Percentiles rank a stretch among this genome's conserved stretches.
Conservation (phyloP, 2,888 invertebrate genomes). For the Acrobasis repandana region DNA sequence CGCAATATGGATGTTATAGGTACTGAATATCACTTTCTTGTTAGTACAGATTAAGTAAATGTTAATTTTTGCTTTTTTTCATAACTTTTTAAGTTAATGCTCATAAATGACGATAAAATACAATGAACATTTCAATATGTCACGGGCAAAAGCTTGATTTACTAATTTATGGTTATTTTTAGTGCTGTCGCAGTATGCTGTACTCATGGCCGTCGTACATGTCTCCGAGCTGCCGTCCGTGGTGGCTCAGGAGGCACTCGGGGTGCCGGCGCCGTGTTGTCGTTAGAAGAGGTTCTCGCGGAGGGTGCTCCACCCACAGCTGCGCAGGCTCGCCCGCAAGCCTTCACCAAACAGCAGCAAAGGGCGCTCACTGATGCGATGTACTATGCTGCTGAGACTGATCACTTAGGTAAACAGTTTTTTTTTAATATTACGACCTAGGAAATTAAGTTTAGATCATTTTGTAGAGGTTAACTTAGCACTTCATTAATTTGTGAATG, state of each 20-base stretch:
- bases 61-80: no score
- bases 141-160: no score
- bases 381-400: slow-evolving; percentile 96
- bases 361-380: slow-evolving; percentile 95
- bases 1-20: slow-evolving; percentile 93
- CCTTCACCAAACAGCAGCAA: slow-evolving; percentile 91
- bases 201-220: slow-evolving; percentile 91
- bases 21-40: slow-evolving; percentile 35
- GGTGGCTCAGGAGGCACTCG: slow-evolving; percentile 80
- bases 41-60: no score
- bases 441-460: background rate
- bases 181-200: slow-evolving; percentile 95
- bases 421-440: background rate
- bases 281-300: slow-evolving; percentile 94
- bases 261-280: slow-evolving; percentile 88
- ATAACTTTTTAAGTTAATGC: no score
- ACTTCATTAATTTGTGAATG: no score
- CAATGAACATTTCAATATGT: no score
- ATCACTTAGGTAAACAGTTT: slow-evolving; percentile 86
- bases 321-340: slow-evolving; percentile 61
- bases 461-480: background rate
- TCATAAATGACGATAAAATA: no score
- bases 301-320: slow-evolving; percentile 85
- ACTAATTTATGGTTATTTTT: slow-evolving; percentile 25
- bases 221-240: slow-evolving; percentile 87